These are phyloP conservation scores for Deilephila porcellus DNA, from an alignment of 2,888 invertebrate genomes.

Conservation along the genomic window DNA sequence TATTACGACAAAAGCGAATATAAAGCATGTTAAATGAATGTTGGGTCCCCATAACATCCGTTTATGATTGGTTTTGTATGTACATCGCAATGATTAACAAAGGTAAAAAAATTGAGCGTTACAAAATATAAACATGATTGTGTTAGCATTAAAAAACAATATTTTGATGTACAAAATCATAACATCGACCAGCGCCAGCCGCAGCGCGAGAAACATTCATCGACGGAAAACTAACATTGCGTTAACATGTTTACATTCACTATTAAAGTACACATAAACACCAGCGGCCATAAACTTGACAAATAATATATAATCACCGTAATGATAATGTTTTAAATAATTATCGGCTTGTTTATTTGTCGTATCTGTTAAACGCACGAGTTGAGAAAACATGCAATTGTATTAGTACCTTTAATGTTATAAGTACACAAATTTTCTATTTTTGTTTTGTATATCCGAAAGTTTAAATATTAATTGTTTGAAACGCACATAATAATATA, in stretches of 20 bases:
- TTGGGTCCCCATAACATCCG: too few relatives aligned
- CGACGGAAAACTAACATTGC: conserved; percentile 34
- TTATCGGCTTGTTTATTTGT: conserved; percentile 29
- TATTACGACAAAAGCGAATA: too few relatives aligned
- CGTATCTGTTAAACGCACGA: neutral
- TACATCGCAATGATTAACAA: too few relatives aligned
- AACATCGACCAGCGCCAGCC: too few relatives aligned
- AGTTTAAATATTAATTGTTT: conserved; percentile 46
- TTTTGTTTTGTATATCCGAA: neutral
- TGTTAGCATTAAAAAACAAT: too few relatives aligned
- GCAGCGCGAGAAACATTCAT: neutral
- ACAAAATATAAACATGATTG: too few relatives aligned
- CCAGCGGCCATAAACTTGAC: conserved; percentile 59
- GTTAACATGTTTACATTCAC: conserved; percentile 45
- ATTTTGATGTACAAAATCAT: too few relatives aligned
- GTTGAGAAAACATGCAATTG: neutral
- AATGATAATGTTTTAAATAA: conserved; percentile 20
- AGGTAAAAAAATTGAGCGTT: too few relatives aligned
- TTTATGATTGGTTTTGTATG: too few relatives aligned
- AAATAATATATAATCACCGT: conserved; percentile 30
- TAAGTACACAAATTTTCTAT: neutral
- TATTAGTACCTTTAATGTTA: neutral
- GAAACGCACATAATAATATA: conserved; percentile 38
- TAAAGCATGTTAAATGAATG: too few relatives aligned
- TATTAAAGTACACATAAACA: conserved; percentile 58